Evolutionary conservation across 2,797 vertebrate genomes (phyloP).

Genomic region (Streptopelia turtur): DNA sequence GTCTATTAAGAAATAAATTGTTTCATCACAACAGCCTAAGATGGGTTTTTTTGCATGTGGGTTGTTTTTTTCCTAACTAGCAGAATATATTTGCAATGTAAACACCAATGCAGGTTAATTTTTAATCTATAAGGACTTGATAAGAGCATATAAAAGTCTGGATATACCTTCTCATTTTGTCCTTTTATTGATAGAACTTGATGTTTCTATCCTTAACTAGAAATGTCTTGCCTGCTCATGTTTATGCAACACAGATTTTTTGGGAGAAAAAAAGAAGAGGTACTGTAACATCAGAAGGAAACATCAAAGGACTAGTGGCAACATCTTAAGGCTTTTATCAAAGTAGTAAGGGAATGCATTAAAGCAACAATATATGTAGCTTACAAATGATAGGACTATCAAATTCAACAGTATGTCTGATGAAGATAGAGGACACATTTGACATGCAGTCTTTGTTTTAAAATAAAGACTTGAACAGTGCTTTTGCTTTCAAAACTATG

Average conservation of each 20-base stretch:
- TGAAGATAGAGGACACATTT: constrained; percentile 65
- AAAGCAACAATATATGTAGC: constrained; percentile 78
- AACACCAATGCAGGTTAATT: neutral
- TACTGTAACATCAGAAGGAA: constrained; percentile 81
- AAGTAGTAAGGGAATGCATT: constrained; percentile 96
- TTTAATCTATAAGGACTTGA: neutral
- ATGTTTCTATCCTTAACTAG: constrained; percentile 69
- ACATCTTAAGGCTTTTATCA: constrained; percentile 98
- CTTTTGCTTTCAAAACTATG: neutral
- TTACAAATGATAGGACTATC: constrained; percentile 71
- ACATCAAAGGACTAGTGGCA: constrained; percentile 94
- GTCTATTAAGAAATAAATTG: neutral
- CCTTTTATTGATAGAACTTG: constrained; percentile 69
- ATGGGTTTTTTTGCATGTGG: neutral
- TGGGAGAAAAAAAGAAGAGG: constrained; percentile 65
- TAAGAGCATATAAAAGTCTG: neutral
- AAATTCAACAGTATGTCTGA: constrained; percentile 68
- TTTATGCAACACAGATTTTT: constrained; percentile 80
- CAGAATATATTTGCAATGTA: neutral
- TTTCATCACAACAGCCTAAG: neutral
- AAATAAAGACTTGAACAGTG: neutral
- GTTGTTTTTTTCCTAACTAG: neutral
- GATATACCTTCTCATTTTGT: constrained; percentile 11
- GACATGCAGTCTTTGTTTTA: constrained; percentile 49
- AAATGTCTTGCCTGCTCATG: constrained; percentile 74